These are phyloP conservation scores for Tokudaia muenninki DNA, from an alignment of 2,797 vertebrate genomes.

Conservation along the genomic window DNA sequence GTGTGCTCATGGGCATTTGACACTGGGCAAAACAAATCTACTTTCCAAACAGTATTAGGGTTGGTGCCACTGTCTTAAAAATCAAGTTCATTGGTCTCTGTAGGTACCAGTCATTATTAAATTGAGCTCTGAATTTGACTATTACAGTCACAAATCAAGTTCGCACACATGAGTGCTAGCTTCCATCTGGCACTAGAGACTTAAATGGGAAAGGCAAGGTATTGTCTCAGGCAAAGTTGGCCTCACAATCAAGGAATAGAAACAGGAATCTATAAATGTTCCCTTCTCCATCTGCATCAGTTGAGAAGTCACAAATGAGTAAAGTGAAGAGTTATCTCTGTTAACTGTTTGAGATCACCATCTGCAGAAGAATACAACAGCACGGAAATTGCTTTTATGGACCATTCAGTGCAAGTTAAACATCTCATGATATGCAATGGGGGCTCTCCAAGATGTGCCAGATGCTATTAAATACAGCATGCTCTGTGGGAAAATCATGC, in stretches of 20 bases:
- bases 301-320: conserved; percentile 75
- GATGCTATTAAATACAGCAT: conserved; percentile 82
- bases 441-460: conserved; percentile 74
- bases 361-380: conserved; percentile 80
- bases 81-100: conserved; percentile 73
- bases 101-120: conserved; percentile 75
- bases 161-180: background rate
- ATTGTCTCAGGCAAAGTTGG: conserved; percentile 75
- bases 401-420: conserved; percentile 80
- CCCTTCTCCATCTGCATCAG: conserved; percentile 81
- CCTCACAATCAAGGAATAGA: conserved; percentile 77
- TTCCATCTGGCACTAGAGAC: conserved; percentile 77
- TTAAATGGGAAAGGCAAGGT: conserved; percentile 59
- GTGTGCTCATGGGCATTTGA: conserved; percentile 54
- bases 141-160: conserved; percentile 75
- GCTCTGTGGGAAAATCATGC: conserved; percentile 71
- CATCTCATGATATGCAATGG: conserved; percentile 64
- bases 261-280: conserved; percentile 73
- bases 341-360: conserved; percentile 85
- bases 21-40: conserved; percentile 62
- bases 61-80: conserved; percentile 67
- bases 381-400: conserved; percentile 84
- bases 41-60: conserved; percentile 63
- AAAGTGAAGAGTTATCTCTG: conserved; percentile 77
- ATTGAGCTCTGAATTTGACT: conserved; percentile 65